Evolutionary conservation across 2,113 vertebrate species (phyloP), one percentile per base, ranked within the genome.

Genomic region (Loxodonta africana): DNA sequence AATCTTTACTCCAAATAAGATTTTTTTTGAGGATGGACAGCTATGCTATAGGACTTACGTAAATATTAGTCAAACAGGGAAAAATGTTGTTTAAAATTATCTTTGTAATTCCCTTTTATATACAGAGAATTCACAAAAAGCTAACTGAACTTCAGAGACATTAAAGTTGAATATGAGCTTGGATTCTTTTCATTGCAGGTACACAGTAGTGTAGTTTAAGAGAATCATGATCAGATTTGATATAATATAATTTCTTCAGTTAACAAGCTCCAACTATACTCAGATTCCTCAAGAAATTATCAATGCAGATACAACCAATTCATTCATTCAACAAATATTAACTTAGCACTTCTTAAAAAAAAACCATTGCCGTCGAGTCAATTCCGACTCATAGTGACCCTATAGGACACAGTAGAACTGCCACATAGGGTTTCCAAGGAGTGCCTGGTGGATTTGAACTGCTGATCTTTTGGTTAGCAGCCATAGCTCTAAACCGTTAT

Each of bases 61-160:
- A 89, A 94, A 85, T 0, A 57, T 14, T 57, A 93, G 41, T n/a
- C 9, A 41, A 90, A 69, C 2, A 85, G 11, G 4, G 20, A 63
- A 82, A 83, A 95, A 74, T 60, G 14, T 17, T 89, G 15, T 93
- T 93, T 51, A 89, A 96, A 91, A 93, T 88, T 91, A 91, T 7
- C 26, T 84, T 87, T 90, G 2, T 65, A 87, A 91, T 77, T 89
- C 80, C 8, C 41, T 87, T 73, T 63, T 67, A 83, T 30, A 80
- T 14, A 89, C 8, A 69, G 17, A 93, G 3, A 67, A 85, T 14
- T 67, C 71, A 63, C 4, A 92, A 60, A 95, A 93, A 60, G 23
- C 44, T 82, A 82, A 62, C 67, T 63, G 14, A 88, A 63, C n/a
- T 41, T 89, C 1, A 65, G 3, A 60, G 15, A 89, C 17, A 69